A percentile compares a stretch with the other conserved stretches of the same genome.
These are phyloP conservation scores for Perca fluviatilis DNA, from an alignment of 2,113 vertebrate genomes.

Conservation along the genomic window DNA sequence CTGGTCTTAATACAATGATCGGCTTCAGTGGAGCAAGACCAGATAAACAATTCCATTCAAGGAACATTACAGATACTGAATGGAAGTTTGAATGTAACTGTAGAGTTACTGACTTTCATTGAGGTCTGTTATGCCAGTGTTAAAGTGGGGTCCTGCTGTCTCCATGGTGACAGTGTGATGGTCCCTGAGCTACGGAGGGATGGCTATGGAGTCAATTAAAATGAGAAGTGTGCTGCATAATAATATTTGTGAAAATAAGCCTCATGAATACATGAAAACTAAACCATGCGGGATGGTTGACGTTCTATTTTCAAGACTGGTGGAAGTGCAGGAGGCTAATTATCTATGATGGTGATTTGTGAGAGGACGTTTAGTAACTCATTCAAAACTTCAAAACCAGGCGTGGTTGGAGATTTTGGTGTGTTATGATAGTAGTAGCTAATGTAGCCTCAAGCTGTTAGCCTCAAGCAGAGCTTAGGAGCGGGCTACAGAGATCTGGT, in stretches of 20 bases:
- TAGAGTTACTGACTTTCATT: constrained; percentile 65
- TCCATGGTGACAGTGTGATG: constrained; percentile 76
- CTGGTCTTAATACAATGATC: constrained; percentile 72
- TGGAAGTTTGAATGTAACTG: constrained; percentile 72
- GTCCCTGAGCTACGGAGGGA: constrained; percentile 65
- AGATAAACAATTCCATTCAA: constrained; percentile 79
- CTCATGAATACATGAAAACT: constrained; percentile 66
- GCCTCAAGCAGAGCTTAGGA: background rate
- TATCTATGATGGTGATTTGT: constrained; percentile 10
- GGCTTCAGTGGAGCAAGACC: constrained; percentile 78
- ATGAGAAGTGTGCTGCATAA: constrained; percentile 73
- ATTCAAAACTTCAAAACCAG: background rate
- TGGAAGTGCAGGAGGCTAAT: constrained; percentile 11
- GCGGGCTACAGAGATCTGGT: background rate
- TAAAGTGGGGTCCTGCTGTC: constrained; percentile 68
- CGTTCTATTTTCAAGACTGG: constrained; percentile 21
- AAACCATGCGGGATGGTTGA: constrained; percentile 35
- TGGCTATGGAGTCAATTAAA: constrained; percentile 66
- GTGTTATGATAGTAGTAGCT: background rate
- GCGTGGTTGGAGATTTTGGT: background rate
- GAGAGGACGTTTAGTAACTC: constrained; percentile 8
- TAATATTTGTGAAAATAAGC: constrained; percentile 77
- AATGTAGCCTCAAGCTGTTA: background rate
- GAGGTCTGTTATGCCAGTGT: constrained; percentile 59
- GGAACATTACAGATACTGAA: constrained; percentile 69